These are phyloP conservation scores for Scaptomyza graminum DNA, from an alignment of 1,140 invertebrate genomes.

Conservation along the genomic window DNA sequence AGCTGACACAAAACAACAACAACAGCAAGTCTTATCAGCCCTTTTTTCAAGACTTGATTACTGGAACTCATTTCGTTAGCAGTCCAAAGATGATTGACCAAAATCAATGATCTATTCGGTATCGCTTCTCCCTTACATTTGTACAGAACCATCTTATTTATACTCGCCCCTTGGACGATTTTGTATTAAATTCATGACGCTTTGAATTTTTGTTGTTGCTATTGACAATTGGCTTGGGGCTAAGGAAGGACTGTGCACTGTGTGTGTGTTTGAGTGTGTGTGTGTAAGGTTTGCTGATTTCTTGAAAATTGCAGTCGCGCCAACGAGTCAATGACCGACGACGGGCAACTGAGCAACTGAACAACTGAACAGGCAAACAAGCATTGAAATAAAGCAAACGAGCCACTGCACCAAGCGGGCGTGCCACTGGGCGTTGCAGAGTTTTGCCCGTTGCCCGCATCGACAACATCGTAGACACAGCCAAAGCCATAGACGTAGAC, in stretches of 20 bases:
- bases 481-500: conserved; percentile 14
- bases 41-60: conserved; percentile 50
- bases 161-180: conserved; percentile 14
- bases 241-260: background rate
- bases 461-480: conserved; percentile 15
- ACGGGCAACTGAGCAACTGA: conserved; percentile 3
- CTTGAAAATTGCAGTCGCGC: conserved; percentile 66
- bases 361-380: conserved; percentile 10
- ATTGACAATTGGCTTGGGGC: conserved; percentile 66
- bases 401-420: conserved; percentile 39
- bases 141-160: too few relatives aligned
- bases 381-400: conserved; percentile 22
- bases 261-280: background rate
- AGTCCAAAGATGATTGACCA: conserved; percentile 72
- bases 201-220: conserved; percentile 75
- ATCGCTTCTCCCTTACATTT: background rate
- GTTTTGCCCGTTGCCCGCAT: conserved; percentile 29
- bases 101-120: conserved; percentile 65
- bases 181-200: conserved; percentile 49
- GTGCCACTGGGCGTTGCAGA: conserved; percentile 39
- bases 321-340: conserved; percentile 69
- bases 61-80: conserved; percentile 5
- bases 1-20: conserved; percentile 22
- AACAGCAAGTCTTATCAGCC: conserved; percentile 17
- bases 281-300: conserved; percentile 22